Base-by-base conservation (phyloP, 2,113 vertebrate species). In the Cololabis saira region DNA sequence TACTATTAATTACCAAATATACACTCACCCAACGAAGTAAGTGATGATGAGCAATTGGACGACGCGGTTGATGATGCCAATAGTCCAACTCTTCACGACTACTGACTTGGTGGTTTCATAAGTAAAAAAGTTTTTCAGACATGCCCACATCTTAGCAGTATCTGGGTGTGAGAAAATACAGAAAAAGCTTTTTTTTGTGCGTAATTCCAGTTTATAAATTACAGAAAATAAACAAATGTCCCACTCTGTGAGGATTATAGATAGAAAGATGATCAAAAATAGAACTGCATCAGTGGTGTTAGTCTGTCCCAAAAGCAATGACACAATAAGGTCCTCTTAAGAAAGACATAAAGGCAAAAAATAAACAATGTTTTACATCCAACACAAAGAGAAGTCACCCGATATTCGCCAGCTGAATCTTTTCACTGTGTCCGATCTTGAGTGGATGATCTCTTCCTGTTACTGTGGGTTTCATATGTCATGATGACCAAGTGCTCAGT, bases 41-140 rank as follows among this genome's bases (percentile, higher is more conserved):
- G 94, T 89, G 85, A 97, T 95, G 87, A 98, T 96, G 74, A 98
- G 94, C 22, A 98, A 93, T 84, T 98, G 97, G 24, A 97, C 95
- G 0, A 87, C 91, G 1, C 97, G 90, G 87, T 98, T 96, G 86
- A 97, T 95, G 87, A 94, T 93, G 54, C 96, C 96, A 12, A 98
- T 95, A 71, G 95, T 96, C 96, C 96, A 97, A 90, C 96, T 98
- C 90, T 96, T 96, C 61, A 98, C 96, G 49, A 98, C 95, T 92
- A 98, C 96, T 0, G 96, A 96, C 88, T 97, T 98, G 61, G 96
- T 94, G 50, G 97, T 98, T 91, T 98, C 96, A 21, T 98, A 98
- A 19, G 95, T 96, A 85, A 98, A 96, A 90, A 98, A 97, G 66
- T 94, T 89, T 7, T 81, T 92, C 6, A 97, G 62, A 61, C 92